phyloP scores from a whole-genome alignment of 2,113 vertebrate genomes.

The Psittacara wagleri region DNA sequence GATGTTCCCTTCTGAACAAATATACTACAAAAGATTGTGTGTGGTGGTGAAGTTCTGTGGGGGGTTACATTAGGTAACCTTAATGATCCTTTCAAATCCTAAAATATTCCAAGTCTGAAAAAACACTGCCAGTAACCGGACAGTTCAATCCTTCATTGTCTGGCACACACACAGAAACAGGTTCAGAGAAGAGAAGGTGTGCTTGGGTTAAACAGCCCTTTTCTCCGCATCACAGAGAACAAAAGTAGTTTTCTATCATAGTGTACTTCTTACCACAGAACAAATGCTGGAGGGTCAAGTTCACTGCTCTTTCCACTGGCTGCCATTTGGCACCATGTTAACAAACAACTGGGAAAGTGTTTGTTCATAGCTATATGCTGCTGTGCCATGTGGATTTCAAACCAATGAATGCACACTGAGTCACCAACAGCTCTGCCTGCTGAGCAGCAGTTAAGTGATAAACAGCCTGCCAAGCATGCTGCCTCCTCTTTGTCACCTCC shows the following conservation, averaged over 20 bases:
- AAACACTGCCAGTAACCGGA: background rate
- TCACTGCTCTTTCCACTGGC: background rate
- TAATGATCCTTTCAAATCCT: background rate
- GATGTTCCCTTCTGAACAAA: background rate
- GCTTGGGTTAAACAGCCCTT: background rate
- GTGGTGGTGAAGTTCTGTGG: background rate
- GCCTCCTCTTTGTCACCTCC: background rate
- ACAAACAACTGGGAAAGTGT: background rate
- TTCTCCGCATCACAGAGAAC: background rate
- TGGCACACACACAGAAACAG: background rate
- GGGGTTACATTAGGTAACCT: background rate
- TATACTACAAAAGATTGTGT: background rate
- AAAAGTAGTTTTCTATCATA: background rate
- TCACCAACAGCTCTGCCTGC: background rate
- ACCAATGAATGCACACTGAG: background rate
- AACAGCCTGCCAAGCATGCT: background rate
- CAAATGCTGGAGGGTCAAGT: background rate
- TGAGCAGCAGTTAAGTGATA: conserved; percentile 28
- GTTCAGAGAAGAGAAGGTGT: background rate
- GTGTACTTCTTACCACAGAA: background rate
- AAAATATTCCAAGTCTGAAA: background rate
- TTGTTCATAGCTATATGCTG: background rate
- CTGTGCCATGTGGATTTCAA: background rate
- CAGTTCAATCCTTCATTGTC: background rate
- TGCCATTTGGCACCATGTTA: background rate